Evolutionary conservation across 1,140 invertebrate genomes (phyloP).

Genomic region (Anadara kagoshimensis): DNA sequence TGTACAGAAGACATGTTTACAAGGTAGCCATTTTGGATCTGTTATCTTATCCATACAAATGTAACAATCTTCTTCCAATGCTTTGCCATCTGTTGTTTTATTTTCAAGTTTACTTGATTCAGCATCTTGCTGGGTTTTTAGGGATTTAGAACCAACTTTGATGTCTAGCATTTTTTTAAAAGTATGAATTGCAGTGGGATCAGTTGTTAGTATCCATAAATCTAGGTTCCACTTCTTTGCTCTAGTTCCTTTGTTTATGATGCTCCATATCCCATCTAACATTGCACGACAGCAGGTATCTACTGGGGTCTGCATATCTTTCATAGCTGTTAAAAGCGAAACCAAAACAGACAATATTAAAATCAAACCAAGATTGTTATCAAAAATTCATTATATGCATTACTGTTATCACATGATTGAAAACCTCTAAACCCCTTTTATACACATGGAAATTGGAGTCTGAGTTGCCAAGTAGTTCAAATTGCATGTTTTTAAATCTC

Average conservation of each 20-base stretch:
- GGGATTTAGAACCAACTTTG: background rate
- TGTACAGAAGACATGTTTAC: slow-evolving; percentile 33
- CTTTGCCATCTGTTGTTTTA: background rate
- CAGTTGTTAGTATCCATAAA: background rate
- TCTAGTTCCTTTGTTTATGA: background rate
- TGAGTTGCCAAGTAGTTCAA: too few species aligned
- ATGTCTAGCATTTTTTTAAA: background rate
- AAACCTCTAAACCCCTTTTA: too few species aligned
- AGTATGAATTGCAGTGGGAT: background rate
- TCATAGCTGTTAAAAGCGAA: too few species aligned
- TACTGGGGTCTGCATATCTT: too few species aligned
- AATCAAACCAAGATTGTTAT: too few species aligned
- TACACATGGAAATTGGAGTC: too few species aligned
- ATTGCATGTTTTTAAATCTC: too few species aligned
- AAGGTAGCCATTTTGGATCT: slow-evolving; percentile 10
- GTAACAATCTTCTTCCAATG: background rate
- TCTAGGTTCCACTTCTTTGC: background rate
- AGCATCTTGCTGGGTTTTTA: background rate
- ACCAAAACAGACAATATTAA: too few species aligned
- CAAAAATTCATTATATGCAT: too few species aligned
- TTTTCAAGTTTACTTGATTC: background rate
- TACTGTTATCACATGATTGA: too few species aligned
- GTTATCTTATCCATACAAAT: slow-evolving; percentile 21
- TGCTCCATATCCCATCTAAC: too few species aligned
- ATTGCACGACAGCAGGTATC: too few species aligned